Base-by-base conservation (phyloP, 2,797 vertebrate genomes). In the Strix occidentalis region DNA sequence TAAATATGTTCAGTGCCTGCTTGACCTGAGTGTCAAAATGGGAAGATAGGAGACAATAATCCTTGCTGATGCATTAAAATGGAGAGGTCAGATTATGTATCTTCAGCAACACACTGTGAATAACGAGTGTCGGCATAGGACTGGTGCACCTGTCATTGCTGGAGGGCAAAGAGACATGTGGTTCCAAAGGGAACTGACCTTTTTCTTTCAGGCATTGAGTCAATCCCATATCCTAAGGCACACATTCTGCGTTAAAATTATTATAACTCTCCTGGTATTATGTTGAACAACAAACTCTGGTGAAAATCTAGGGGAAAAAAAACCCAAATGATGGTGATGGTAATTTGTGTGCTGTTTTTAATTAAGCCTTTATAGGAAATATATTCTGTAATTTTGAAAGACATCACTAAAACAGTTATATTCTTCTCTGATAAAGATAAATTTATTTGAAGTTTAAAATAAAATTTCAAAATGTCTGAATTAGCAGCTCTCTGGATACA, bases 171-270 rank as follows among this genome's bases (percentile, higher is more conserved):
- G 91, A 95, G 72, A 83, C 80, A 72, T 89, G 88, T 76, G 72
- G 80, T 83, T 97, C 93, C 95, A 94, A 95, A 91, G 95, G 95
- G 95, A 96, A 92, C 89, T 96, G 96, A 87, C 88, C 84, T 96
- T 96, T 95, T 95, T 94, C 91, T 97, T 97, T 94, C 74, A 97
- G 93, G 83, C 86, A 43, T 20, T 72, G 70, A 97, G 94, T 90
- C 79, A 95, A 89, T 92, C 94, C 72, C 87, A 53, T 95, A 87
- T 93, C 94, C 93, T 97, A 92, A 95, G 95, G 97, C 96, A 94
- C 89, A 96, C 72, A 79, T 97, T 95, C 81, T 88, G 45, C 8
- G 2, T 95, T 89, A 87, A 91, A 97, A 91, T 93, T 93, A 76
- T 95, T 96, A 60, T 65, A 94, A 77, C 48, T 63, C 58, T 95